Evolutionary conservation across 2,888 invertebrate genomes (phyloP).

Genomic region (Spodoptera littoralis): DNA sequence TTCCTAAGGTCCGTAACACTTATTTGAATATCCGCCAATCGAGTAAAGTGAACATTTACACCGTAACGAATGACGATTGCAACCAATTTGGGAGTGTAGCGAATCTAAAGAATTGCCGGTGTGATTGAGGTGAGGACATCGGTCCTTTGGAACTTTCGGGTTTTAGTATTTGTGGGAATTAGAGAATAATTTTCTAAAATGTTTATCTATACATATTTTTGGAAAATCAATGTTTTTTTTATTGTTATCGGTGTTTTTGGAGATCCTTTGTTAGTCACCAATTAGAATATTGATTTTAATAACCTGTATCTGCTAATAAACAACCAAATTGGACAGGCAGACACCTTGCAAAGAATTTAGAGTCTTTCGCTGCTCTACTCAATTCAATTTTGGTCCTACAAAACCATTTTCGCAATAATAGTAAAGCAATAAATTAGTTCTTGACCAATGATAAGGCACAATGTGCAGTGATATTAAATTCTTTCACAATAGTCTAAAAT

Average conservation of each 20-base stretch:
- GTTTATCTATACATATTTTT: slow-evolving; percentile 9
- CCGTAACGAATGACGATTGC: slow-evolving; percentile 50
- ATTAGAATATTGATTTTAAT: not conserved
- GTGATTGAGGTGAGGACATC: slow-evolving; percentile 42
- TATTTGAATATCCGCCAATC: slow-evolving; percentile 51
- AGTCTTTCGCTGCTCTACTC: no score
- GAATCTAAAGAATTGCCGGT: slow-evolving; percentile 44
- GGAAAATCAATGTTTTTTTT: not conserved
- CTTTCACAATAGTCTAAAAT: slow-evolving; percentile 39
- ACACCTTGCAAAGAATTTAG: no score
- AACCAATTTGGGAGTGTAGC: slow-evolving; percentile 50
- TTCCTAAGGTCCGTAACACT: slow-evolving; percentile 41
- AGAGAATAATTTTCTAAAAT: slow-evolving; percentile 7
- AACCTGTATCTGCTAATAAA: slow-evolving; percentile 4
- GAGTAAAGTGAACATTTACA: slow-evolving; percentile 55
- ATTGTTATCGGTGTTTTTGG: no score
- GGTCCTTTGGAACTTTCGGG: slow-evolving; percentile 11
- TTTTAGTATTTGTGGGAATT: slow-evolving; percentile 12
- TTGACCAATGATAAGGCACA: slow-evolving; percentile 21
- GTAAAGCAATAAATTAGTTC: slow-evolving; percentile 26
- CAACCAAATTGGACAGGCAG: slow-evolving; percentile 1
- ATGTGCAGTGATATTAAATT: slow-evolving; percentile 23
- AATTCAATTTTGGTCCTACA: not conserved
- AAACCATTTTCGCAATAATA: not conserved
- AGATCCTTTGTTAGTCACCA: not conserved